Percentiles rank a stretch among this genome's conserved stretches.
These are phyloP conservation scores for Blera fallax DNA, from an alignment of 2,888 invertebrate species.

Conservation along the genomic window DNA sequence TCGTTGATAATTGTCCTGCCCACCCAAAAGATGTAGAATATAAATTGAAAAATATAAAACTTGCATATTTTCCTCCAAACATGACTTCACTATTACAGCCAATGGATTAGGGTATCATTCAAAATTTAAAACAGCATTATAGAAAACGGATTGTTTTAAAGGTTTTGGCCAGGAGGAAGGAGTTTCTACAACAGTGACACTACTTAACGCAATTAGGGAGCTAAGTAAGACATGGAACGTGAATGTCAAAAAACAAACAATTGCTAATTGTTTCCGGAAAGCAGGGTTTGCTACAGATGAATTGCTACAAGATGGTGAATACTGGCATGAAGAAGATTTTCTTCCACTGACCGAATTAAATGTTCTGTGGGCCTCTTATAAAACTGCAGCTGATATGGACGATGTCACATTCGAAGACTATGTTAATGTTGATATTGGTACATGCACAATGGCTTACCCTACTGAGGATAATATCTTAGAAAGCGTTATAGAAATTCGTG, in stretches of 20 bases:
- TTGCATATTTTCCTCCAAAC: too few species aligned
- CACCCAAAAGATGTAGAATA: too few species aligned
- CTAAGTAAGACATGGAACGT: neutral
- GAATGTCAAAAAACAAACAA: too few species aligned
- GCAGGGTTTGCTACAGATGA: neutral
- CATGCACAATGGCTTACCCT: neutral
- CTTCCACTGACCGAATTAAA: neutral
- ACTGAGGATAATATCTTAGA: neutral
- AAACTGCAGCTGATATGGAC: too few species aligned
- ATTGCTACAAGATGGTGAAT: neutral
- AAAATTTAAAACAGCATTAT: neutral
- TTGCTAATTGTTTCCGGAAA: too few species aligned
- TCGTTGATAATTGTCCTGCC: too few species aligned
- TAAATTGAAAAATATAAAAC: too few species aligned
- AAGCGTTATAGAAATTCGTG: neutral
- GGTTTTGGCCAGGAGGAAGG: neutral
- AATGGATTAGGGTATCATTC: neutral
- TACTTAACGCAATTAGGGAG: neutral
- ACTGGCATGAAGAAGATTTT: neutral
- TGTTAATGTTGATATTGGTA: too few species aligned
- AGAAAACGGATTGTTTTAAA: too few species aligned
- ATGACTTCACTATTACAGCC: neutral
- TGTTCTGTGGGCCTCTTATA: neutral
- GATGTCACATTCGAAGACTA: too few species aligned
- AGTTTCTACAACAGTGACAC: neutral